Evolutionary conservation across 2,888 invertebrate species (phyloP).

Genomic region (Drosophila mimetica): DNA sequence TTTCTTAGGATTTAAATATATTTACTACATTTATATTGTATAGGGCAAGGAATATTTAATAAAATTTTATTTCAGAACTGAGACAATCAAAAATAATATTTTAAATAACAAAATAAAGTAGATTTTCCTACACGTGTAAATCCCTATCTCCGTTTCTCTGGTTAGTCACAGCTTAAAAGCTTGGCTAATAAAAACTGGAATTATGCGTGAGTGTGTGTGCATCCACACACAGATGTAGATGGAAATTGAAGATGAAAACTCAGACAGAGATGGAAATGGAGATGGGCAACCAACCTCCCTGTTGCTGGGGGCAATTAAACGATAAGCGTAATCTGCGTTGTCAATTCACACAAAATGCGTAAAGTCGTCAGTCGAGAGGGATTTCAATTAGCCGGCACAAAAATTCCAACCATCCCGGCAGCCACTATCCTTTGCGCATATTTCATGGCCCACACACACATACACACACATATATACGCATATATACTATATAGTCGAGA

Average conservation of each 20-base stretch:
- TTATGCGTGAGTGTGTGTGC: slow-evolving; percentile 64
- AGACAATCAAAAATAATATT: not conserved
- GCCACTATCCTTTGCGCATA: slow-evolving; percentile 65
- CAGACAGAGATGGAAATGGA: slow-evolving; percentile 4
- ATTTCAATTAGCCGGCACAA: slow-evolving; percentile 70
- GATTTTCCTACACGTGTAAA: slow-evolving; percentile 14
- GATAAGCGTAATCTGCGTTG: slow-evolving; percentile 75
- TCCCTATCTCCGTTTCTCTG: slow-evolving; percentile 28
- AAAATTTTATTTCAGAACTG: no score
- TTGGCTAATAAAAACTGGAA: slow-evolving; percentile 77
- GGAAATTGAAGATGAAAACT: slow-evolving; percentile 8
- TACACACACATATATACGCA: slow-evolving; percentile 21
- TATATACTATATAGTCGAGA: slow-evolving; percentile 1
- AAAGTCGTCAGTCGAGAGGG: slow-evolving; percentile 65
- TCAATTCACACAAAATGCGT: slow-evolving; percentile 73
- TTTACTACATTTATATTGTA: no score
- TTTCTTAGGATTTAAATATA: no score
- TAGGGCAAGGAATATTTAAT: no score
- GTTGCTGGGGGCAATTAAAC: slow-evolving; percentile 76
- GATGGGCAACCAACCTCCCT: slow-evolving; percentile 47
- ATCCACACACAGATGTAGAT: no score
- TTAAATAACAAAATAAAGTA: no score
- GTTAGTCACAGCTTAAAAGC: slow-evolving; percentile 77
- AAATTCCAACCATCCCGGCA: slow-evolving; percentile 34
- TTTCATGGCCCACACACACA: slow-evolving; percentile 68